Percentiles rank a stretch among this genome's conserved stretches.
These are phyloP conservation scores for Lithophane leautieri DNA, from an alignment of 2,888 invertebrate genomes.

Conservation along the genomic window DNA sequence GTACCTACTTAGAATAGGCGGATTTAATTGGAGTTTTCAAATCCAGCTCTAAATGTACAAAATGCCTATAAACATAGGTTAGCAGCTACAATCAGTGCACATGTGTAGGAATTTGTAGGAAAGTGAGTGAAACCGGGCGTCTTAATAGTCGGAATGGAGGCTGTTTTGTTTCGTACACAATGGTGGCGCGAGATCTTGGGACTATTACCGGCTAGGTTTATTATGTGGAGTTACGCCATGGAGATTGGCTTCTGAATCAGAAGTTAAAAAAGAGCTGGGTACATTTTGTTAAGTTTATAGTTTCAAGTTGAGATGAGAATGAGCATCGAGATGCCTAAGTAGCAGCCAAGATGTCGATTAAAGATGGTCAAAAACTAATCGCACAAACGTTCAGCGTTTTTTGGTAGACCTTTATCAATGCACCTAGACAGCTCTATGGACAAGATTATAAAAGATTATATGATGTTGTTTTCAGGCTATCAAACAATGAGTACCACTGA, in stretches of 20 bases:
- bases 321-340: not conserved
- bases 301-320: not conserved
- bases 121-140: conserved; percentile 48
- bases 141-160: conserved; percentile 27
- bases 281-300: not conserved
- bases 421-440: not conserved
- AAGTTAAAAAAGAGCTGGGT: not conserved
- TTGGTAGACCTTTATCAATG: not conserved
- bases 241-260: not conserved
- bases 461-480: not conserved
- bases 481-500: not conserved
- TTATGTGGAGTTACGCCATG: not conserved
- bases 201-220: not conserved
- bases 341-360: not conserved
- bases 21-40: conserved; percentile 24
- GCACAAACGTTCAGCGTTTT: not conserved
- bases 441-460: not conserved
- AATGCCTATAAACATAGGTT: conserved; percentile 3
- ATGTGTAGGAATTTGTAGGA: conserved; percentile 39
- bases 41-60: conserved; percentile 15
- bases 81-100: conserved; percentile 4
- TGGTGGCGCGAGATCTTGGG: conserved; percentile 17
- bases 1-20: not conserved
- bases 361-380: not conserved
- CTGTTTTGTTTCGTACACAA: conserved; percentile 36